phyloP scores from a whole-genome alignment of 1,140 invertebrate genomes.

The Drosophila paulistorum region DNA sequence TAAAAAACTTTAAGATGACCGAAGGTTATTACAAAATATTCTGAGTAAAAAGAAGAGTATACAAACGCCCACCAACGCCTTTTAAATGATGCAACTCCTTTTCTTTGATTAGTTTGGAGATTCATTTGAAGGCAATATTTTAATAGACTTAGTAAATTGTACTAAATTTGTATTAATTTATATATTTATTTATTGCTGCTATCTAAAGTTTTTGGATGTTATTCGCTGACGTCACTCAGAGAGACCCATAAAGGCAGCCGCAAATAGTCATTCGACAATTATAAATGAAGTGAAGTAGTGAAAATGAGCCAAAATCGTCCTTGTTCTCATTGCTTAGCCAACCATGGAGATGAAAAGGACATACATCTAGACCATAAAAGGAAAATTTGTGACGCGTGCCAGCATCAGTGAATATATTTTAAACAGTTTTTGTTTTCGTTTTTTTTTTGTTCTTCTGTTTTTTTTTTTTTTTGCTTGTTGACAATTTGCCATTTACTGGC shows the following conservation, averaged over 20 bases:
- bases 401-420: slow-evolving; percentile 4
- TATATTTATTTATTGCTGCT: too few relatives aligned
- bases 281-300: slow-evolving; percentile 6
- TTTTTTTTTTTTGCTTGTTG: neutral
- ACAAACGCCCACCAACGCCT: too few relatives aligned
- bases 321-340: slow-evolving; percentile 6
- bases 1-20: too few relatives aligned
- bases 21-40: too few relatives aligned
- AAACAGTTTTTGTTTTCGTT: neutral
- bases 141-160: too few relatives aligned
- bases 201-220: neutral
- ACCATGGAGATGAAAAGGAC: slow-evolving; percentile 1
- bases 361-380: neutral
- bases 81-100: too few relatives aligned
- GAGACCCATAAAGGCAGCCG: neutral
- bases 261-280: neutral
- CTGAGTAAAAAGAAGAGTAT: too few relatives aligned
- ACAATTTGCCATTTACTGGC: slow-evolving; percentile 23
- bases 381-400: slow-evolving; percentile 8
- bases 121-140: too few relatives aligned
- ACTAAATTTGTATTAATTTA: too few relatives aligned
- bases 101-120: too few relatives aligned
- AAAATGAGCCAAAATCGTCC: slow-evolving; percentile 11
- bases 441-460: neutral
- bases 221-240: neutral